Base-by-base conservation (phyloP, 2,113 vertebrate species). In the Toxotes chatareus region DNA sequence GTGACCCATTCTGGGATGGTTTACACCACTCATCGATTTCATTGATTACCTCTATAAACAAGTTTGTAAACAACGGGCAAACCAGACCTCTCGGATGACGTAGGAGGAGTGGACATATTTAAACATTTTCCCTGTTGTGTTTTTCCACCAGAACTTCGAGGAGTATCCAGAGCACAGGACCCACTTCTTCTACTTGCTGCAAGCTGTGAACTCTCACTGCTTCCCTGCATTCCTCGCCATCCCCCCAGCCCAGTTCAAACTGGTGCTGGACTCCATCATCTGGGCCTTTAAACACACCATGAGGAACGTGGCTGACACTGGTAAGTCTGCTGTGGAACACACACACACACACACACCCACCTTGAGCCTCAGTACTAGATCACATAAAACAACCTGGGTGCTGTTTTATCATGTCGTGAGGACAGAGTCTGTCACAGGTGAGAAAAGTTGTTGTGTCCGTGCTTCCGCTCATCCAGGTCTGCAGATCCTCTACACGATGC, bases 201-300 rank as follows among this genome's bases (percentile, higher is more conserved):
- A 99, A 92, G 98, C 98, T 63, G 98, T 99, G 82, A 99, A 99
- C 96, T 99, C 98, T 55, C 97, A 99, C 85, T 99, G 98, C 92
- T 99, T 99, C 94, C 97, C 98, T 61, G 98, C 98, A 21, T 99
- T 99, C 95, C 94, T 99, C 86, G 97, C 97, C 86, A 99, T 99
- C 94, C 98, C 98, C 65, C 98, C 98, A 2, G 97, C 98, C 85
- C 98, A 99, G 90, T 99, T 99, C 89, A 99, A 99, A 82, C 96
- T 99, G 88, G 98, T 99, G 91, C 94, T 99, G 93, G 98, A 99
- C 95, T 99, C 98, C 81, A 99, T 99, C 93, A 99, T 99, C 95
- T 99, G 98, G 98, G 98, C 98, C 93, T 99, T 99, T 92, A 99
- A 99, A 83, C 98, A 99, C 93, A 99, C 98, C 36, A 99, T 99